Conservation (phyloP, 2,888 invertebrate genomes). For the Erebia ligea region DNA sequence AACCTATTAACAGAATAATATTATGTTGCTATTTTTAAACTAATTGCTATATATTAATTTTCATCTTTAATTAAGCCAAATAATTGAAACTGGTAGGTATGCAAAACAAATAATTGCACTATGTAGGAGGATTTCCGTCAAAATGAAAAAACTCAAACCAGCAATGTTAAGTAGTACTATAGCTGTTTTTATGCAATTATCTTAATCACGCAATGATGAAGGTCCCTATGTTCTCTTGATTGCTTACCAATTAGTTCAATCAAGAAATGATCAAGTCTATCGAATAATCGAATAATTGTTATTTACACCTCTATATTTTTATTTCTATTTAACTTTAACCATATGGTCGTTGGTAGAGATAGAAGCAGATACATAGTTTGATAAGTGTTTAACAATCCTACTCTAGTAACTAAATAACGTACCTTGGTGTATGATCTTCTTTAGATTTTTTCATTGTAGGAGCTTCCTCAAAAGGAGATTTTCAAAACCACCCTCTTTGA, state of each 20-base stretch:
- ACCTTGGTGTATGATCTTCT: too few species aligned
- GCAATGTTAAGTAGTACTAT: not conserved
- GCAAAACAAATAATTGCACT: conserved; percentile 16
- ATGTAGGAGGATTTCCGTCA: conserved; percentile 17
- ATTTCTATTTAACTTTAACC: too few species aligned
- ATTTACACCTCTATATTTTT: too few species aligned
- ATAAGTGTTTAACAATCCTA: too few species aligned
- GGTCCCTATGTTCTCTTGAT: not conserved
- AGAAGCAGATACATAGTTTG: too few species aligned
- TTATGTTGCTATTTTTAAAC: not conserved
- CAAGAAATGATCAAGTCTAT: not conserved
- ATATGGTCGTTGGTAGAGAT: too few species aligned
- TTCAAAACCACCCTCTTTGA: too few species aligned
- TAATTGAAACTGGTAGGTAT: conserved; percentile 6
- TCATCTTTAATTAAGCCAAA: conserved; percentile 10
- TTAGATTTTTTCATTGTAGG: too few species aligned
- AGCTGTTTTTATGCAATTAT: conserved; percentile 14
- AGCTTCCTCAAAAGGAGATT: too few species aligned
- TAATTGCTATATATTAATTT: not conserved
- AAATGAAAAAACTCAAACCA: conserved; percentile 8
- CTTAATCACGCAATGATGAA: conserved; percentile 2
- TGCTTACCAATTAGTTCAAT: conserved; percentile 4
- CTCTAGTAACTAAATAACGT: too few species aligned
- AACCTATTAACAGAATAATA: not conserved
- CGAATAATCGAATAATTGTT: not conserved